phyloP scores from a whole-genome alignment of 2,888 invertebrate genomes.

The Apoderus coryli region DNA sequence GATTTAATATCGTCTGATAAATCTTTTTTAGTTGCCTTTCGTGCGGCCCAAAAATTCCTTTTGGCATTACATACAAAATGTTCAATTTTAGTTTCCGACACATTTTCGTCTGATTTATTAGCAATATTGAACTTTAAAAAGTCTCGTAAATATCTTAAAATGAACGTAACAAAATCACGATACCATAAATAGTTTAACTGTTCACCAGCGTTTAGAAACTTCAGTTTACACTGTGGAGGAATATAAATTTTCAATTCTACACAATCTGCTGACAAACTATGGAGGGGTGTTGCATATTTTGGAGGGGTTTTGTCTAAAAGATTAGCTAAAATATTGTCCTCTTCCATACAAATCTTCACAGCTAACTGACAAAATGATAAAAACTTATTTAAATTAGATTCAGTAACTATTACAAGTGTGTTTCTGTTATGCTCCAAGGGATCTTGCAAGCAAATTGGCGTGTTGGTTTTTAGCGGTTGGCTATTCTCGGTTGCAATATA shows the following conservation, averaged over 20 bases:
- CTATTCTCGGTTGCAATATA: slow-evolving; percentile 17
- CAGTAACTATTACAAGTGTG: slow-evolving; percentile 15
- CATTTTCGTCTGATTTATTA: slow-evolving; percentile 17
- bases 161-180: no score
- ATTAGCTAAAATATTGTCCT: slow-evolving; percentile 14
- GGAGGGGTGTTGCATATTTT: slow-evolving; percentile 7
- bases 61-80: slow-evolving; percentile 18
- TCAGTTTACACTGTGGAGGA: no score
- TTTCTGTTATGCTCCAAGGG: slow-evolving; percentile 51
- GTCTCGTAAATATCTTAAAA: slow-evolving; percentile 16
- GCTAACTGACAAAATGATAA: slow-evolving; percentile 15
- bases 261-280: slow-evolving; percentile 9
- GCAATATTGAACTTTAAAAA: slow-evolving; percentile 20
- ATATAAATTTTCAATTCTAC: slow-evolving; percentile 14
- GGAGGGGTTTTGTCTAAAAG: slow-evolving; percentile 15
- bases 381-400: slow-evolving; percentile 15
- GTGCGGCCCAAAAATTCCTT: slow-evolving; percentile 27
- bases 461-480: slow-evolving; percentile 29
- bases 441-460: slow-evolving; percentile 46
- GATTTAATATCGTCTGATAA: slow-evolving; percentile 18
- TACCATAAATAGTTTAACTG: no score
- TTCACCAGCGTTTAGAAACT: no score
- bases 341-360: slow-evolving; percentile 14
- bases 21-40: slow-evolving; percentile 23
- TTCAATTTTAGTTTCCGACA: slow-evolving; percentile 26